Evolutionary conservation across 37 sponge, comb jelly and placozoan genomes (phyloP), one percentile per base, ranked within the genome.

Genomic region (Aplysina aerophoba): DNA sequence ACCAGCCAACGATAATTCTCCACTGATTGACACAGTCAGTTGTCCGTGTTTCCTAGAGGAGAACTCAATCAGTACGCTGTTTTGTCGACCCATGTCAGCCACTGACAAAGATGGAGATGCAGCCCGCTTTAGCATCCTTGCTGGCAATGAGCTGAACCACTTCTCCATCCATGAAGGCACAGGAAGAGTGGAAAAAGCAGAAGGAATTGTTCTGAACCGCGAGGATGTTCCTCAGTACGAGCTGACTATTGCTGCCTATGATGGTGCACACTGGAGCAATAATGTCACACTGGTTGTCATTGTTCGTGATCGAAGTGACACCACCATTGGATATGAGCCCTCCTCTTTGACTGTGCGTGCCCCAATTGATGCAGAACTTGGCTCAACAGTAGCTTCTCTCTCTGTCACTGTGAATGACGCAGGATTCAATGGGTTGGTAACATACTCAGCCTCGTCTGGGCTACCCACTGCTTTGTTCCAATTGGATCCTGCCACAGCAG

Each of bases 41-140:
- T 93, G 94, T 59, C 91, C 94, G 0, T 93, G 94, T 55, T 93
- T 80, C 61, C 72, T 93, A 6, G 31, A 27, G 55, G 94, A 93
- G 56, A 74, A 86, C n/a, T 15, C 12, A n/a, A 3, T 1, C 1
- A 25, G 4, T 63, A 38, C 16, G 22, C 78, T 41, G 24, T 40
- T 36, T 11, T 75, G 78, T 11, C 22, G n/a, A 17, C 2, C 28
- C 31, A 40, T 75, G 54, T 75, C 78, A 40, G 54, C 25, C 22
- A 50, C n/a, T 37, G 78, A 75, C 25, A 54, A 24, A 19, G 78
- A 75, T 41, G 78, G n/a, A 19, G 78, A 25, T 4, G 33, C 28
- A 4, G 88, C 90, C 16, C 39, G 39, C 39, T 94, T 83, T 59
- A 88, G 83, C 72, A 90, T 94, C 38, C 60, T 85, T 28, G 72